phyloP scores from a whole-genome alignment of 2,888 invertebrate species.

The Amitus sp. region DNA sequence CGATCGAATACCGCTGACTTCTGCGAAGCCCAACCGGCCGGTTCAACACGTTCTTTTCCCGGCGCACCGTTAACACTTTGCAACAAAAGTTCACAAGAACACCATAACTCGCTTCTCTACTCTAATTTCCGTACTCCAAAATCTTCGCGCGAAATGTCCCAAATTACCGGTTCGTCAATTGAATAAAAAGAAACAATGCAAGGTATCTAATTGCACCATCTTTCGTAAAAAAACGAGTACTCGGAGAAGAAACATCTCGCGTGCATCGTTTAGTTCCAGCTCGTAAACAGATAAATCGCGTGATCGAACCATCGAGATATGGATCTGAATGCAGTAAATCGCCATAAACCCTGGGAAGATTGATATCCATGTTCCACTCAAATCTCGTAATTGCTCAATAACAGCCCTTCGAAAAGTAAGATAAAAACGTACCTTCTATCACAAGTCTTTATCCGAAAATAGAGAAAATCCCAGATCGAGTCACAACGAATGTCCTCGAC shows the following conservation, averaged over 20 bases:
- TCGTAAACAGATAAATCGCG: slow-evolving; percentile 3
- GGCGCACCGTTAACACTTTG: slow-evolving; percentile 10
- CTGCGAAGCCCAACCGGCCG: slow-evolving; percentile 25
- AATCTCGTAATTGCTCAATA: background rate
- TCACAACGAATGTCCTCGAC: background rate
- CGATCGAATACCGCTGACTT: slow-evolving; percentile 21
- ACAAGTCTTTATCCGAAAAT: no score
- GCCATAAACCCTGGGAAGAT: no score
- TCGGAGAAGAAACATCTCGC: slow-evolving; percentile 7
- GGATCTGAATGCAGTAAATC: no score
- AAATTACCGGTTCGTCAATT: no score
- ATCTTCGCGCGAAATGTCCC: no score
- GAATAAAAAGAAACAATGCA: no score
- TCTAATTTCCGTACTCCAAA: no score
- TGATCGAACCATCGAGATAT: background rate
- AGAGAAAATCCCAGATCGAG: background rate
- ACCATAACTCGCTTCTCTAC: background rate
- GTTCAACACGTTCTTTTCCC: slow-evolving; percentile 17
- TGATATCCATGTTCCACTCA: background rate
- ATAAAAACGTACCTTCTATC: no score
- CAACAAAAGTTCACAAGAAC: background rate
- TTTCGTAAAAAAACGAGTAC: background rate
- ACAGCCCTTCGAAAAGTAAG: no score
- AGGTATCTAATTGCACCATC: no score
- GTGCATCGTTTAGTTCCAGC: slow-evolving; percentile 9